Conservation (phyloP, 2,113 vertebrate genomes). For the Perca flavescens region DNA sequence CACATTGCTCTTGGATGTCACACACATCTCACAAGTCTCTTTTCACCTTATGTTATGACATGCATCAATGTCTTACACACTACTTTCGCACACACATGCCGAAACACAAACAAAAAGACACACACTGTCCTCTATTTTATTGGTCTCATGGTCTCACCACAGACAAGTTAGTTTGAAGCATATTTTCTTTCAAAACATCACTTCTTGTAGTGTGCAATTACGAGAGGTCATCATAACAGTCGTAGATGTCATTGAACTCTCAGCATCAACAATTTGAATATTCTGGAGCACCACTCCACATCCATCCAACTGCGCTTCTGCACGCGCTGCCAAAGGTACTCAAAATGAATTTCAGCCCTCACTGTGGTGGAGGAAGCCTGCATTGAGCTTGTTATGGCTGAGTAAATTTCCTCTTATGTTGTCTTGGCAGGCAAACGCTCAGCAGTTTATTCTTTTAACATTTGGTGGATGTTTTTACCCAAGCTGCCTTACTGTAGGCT, state of each 20-base stretch:
- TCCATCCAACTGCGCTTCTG: constrained; percentile 8
- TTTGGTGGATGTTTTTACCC: constrained; percentile 40
- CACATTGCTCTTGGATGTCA: constrained; percentile 8
- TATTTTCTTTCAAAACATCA: constrained; percentile 70
- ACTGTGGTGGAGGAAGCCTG: constrained; percentile 43
- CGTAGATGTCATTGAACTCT: constrained; percentile 45
- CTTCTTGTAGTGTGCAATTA: constrained; percentile 63
- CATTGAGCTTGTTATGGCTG: constrained; percentile 48
- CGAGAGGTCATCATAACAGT: constrained; percentile 59
- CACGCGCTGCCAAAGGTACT: constrained; percentile 44
- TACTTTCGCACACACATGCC: neutral
- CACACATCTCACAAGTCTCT: neutral
- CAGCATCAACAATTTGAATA: constrained; percentile 46
- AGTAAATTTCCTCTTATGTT: constrained; percentile 63
- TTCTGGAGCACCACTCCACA: constrained; percentile 19
- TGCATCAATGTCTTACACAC: neutral
- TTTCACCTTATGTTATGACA: constrained; percentile 26
- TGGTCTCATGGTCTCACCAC: constrained; percentile 56
- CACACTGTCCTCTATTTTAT: constrained; percentile 33
- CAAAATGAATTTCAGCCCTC: constrained; percentile 38
- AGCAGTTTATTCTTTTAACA: constrained; percentile 39
- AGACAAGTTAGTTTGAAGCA: constrained; percentile 58
- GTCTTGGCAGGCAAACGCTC: constrained; percentile 52
- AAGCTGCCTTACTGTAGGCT: neutral
- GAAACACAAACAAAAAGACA: constrained; percentile 29